phyloP scores from a whole-genome alignment of 2,888 invertebrate species.

The Baronia brevicornis region DNA sequence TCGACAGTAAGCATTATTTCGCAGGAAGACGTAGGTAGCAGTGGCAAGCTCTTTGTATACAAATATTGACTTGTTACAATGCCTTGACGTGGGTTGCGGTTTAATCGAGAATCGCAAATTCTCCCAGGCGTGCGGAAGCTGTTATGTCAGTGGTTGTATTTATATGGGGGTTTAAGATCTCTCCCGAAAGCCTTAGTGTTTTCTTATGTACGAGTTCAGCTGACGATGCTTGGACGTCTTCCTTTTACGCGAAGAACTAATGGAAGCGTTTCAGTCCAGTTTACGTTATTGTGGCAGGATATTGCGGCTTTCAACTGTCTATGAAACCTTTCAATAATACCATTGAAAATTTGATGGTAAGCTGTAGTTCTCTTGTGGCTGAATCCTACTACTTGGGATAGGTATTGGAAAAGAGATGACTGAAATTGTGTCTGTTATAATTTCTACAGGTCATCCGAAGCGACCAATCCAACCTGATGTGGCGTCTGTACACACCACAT shows the following conservation, averaged over 20 bases:
- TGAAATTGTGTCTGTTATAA: slow-evolving; percentile 27
- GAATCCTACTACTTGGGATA: slow-evolving; percentile 17
- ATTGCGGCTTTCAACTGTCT: slow-evolving; percentile 16
- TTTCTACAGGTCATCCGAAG: slow-evolving; percentile 39
- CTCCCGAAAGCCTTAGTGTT: slow-evolving; percentile 21
- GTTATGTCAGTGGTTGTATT: slow-evolving; percentile 7
- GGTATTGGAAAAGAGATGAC: slow-evolving; percentile 18
- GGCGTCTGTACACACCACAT: too few species aligned
- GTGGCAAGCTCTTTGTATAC: slow-evolving; percentile 24
- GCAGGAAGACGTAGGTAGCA: slow-evolving; percentile 21
- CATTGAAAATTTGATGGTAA: slow-evolving; percentile 25
- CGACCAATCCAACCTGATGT: slow-evolving; percentile 43
- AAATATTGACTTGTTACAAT: slow-evolving; percentile 18
- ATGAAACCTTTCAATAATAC: slow-evolving; percentile 25
- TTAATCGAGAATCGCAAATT: slow-evolving; percentile 5
- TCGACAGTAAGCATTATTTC: slow-evolving; percentile 22
- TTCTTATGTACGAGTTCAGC: slow-evolving; percentile 25
- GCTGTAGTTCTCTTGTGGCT: slow-evolving; percentile 23
- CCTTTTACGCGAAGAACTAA: slow-evolving; percentile 18
- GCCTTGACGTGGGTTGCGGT: slow-evolving; percentile 17
- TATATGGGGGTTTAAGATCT: slow-evolving; percentile 15
- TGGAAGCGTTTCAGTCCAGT: slow-evolving; percentile 20
- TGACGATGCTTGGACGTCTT: slow-evolving; percentile 20
- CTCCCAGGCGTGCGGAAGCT: slow-evolving; percentile 15
- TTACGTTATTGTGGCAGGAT: slow-evolving; percentile 10